Percentiles rank a stretch among this genome's conserved stretches.
phyloP scores from a whole-genome alignment of 64 coral and sea anemone genomes.

The Pocillopora verrucosa region DNA sequence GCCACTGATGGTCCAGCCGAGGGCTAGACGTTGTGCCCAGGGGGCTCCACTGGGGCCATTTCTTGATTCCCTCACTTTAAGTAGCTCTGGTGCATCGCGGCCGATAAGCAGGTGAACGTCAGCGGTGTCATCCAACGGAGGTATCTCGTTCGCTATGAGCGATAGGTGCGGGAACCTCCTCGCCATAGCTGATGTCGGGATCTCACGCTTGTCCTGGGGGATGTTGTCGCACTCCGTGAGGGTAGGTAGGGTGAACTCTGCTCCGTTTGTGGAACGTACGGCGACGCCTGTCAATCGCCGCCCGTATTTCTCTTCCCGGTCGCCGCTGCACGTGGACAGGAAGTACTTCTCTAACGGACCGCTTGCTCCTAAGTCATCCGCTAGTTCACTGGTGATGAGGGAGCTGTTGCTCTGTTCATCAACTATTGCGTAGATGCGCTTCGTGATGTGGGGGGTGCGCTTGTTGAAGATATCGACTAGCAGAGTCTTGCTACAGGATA shows the following conservation, averaged over 20 bases:
- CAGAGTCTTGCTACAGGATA: constrained; percentile 55
- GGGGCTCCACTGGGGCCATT: constrained; percentile 17
- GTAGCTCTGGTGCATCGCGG: no score
- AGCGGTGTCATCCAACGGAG: not conserved
- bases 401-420: constrained; percentile 67
- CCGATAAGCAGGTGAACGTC: constrained; percentile 15
- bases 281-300: constrained; percentile 23
- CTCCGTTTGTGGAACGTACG: constrained; percentile 26
- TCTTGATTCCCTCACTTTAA: not conserved
- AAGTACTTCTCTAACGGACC: constrained; percentile 28
- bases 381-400: constrained; percentile 30
- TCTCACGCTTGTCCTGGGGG: constrained; percentile 54
- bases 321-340: constrained; percentile 47
- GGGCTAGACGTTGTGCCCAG: constrained; percentile 35
- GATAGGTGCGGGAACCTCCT: constrained; percentile 29
- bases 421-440: constrained; percentile 46
- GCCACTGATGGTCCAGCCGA: constrained; percentile 61
- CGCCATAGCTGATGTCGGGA: constrained; percentile 50
- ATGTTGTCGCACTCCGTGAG: constrained; percentile 64
- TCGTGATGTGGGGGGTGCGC: constrained; percentile 9
- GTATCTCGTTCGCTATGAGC: constrained; percentile 35
- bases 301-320: constrained; percentile 41
- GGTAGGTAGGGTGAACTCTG: constrained; percentile 17
- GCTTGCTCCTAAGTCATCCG: constrained; percentile 24
- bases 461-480: constrained; percentile 38